Base-by-base conservation (phyloP, 2,113 vertebrate species). In the Xiphophorus maculatus region DNA sequence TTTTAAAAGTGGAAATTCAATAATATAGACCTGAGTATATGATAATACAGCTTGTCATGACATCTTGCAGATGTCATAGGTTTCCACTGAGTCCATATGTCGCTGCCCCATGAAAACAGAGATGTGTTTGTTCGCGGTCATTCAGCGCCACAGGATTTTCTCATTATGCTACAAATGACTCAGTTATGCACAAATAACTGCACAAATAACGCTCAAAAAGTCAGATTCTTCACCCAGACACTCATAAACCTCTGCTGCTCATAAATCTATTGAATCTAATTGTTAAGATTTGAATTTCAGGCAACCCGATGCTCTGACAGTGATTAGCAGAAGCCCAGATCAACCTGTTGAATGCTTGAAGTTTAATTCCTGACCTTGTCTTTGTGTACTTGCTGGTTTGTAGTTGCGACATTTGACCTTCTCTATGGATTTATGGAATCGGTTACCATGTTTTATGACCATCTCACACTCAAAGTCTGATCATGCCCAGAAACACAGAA, bases 1-100 rank as follows among this genome's bases (percentile, higher is more conserved):
- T 8, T 54, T 54, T 25, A 54, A 54, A 22, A 54, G 19, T 25
- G 2, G 22, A 25, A 25, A 25, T 54, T 7, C 7, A 54, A 54
- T 54, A n/a, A 22, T 9, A 25, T 22, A 54, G 22, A 25, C 8
- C 51, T 54, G 44, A 48, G 15, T 19, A 35, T 35, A 35, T 35
- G 35, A 35, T 35, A 35, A 35, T 35, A 35, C 35, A 10, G 35
- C 8, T 35, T 35, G 33, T 35, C 9, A 2, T 35, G 35, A 35
- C 35, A 35, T 10, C 9, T 10, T 54, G 19, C 51, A 54, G 51
- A 54, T 25, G 6, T 51, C 74, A 58, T 68, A 37, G 82, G 70
- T 83, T 74, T 80, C 69, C 69, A 70, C 72, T 72, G 22, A 64
- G 62, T 72, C 79, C 83, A 73, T 81, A 69, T 87, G 84, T 80